Base-by-base conservation (phyloP, 2,888 invertebrate genomes). In the Drosophila suboccidentalis region DNA sequence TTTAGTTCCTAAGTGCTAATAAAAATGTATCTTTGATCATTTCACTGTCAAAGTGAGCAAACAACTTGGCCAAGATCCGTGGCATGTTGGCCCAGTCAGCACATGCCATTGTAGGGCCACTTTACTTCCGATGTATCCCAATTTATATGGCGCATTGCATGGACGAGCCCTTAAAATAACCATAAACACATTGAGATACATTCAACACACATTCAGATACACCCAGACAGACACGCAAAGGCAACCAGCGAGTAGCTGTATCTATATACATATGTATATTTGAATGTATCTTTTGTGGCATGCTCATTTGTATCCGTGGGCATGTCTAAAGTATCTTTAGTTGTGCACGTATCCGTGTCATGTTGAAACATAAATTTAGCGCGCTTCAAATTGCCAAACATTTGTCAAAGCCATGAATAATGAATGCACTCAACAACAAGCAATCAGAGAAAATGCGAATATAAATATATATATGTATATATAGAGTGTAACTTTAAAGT, bases 291-390 rank as follows among this genome's bases (percentile, higher is more conserved):
- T 55, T 15, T 34, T 3, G 15, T 15, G 38, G 41, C 34, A 29
- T 43, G 11, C 22, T 29, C 39, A 22, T 47, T 22, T 10, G 36
- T 32, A 41, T 32, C 32, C 38, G 22, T 4, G 4, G 29, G 41
- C 34, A 32, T 49, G 38, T 38, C 13, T 3, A 54, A 71, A 39
- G 41, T 51, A 51, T 55, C 49, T 39, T 41, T 38, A 13, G 29
- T 62, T 36, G 38, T 19, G 10, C 29, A 32, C 9, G 34, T 70
- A 44, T 58, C 41, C 19, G 29, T 71, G 59, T 49, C 63, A 67
- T 80, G 75, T 77, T 70, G 66, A 59, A 80, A 75, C 71, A 80
- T 78, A 50, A 75, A 75, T 75, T 75, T 67, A 71, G 65, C 81
- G 55, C 51, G 63, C 64, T 64, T 39, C 19, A 73, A 70, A 73